A percentile compares a stretch with the other conserved stretches of the same genome.
Evolutionary conservation across 1,140 invertebrate genomes (phyloP).

Genomic region (Dinoponera quadriceps): DNA sequence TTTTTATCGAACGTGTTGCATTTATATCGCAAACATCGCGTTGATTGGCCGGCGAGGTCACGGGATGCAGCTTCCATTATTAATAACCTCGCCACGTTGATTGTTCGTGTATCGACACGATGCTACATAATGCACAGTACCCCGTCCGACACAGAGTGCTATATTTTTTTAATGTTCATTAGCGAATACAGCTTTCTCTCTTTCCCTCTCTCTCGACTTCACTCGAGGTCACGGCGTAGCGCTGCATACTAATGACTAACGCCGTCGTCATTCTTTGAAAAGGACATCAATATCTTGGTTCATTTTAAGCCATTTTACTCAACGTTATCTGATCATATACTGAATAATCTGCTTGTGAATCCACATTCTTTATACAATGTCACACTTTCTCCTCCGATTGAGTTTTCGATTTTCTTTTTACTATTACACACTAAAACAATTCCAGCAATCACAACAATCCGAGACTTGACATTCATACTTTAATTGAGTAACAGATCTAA

Average conservation of each 20-base stretch:
- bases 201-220: neutral
- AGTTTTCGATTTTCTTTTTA: too few relatives aligned
- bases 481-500: too few relatives aligned
- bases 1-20: slow-evolving; percentile 25
- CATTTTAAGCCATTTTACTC: neutral
- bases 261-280: neutral
- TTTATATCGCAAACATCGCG: slow-evolving; percentile 47
- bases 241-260: neutral
- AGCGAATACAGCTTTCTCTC: neutral
- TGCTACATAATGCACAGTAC: slow-evolving; percentile 27
- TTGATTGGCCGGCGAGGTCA: slow-evolving; percentile 39
- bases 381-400: too few relatives aligned
- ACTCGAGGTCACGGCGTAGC: neutral
- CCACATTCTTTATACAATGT: neutral
- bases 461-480: too few relatives aligned
- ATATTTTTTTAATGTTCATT: slow-evolving; percentile 49
- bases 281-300: slow-evolving; percentile 4
- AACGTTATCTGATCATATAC: neutral
- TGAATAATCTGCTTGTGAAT: neutral
- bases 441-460: too few relatives aligned
- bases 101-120: slow-evolving; percentile 36
- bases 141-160: neutral
- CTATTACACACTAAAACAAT: too few relatives aligned
- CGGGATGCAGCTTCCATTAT: slow-evolving; percentile 43
- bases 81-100: slow-evolving; percentile 29